Base-by-base conservation (phyloP, 1,140 invertebrate genomes). In the Solenopsis invicta region DNA sequence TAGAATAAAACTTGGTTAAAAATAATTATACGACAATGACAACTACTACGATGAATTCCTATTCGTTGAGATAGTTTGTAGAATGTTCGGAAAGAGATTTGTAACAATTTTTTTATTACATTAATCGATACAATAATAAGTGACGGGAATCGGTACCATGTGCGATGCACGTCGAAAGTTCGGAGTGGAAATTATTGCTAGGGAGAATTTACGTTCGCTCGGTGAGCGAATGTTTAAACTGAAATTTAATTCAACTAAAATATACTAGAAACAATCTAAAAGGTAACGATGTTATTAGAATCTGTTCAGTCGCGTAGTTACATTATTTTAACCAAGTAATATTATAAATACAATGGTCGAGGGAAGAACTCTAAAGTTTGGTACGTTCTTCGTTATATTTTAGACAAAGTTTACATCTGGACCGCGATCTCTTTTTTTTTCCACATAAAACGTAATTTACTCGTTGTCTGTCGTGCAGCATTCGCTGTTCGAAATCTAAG, bases 231-330 rank as follows among this genome's bases (percentile, higher is more conserved):
- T 34, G 13, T 75, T 59, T 6, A n/a, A 77, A 62, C 9, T 64
- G 24, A 64, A 45, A 62, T 77, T 77, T 75, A 75, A 21, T 56
- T 59, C 24, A 41, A 54, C 21, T 41, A 52, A 69, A 80, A 71
- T 6, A 24, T 41, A 34, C 16, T 59, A 16, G 18, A n/a, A 29
- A 18, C 10, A 24, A 34, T 52, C n/a, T 18, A 67, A 69, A 69
- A 80, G 9, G 18, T 45, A 16, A 75, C 29, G 8, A 21, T 62
- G 13, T 66, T 67, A 67, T 67, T 67, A 78, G 29, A 52, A 69
- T 6, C n/a, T 9, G 34, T 52, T 56, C n/a, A 18, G 10, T 34
- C 34, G 13, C 34, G 13, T 52, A 80, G n/a, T 54, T 41, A 75
- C 72, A 41, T 62, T 62, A 71, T 13, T 34, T 71, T 29, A 54